Evolutionary conservation across 1,140 invertebrate genomes (phyloP).

Genomic region (Sminthurinus signatus): DNA sequence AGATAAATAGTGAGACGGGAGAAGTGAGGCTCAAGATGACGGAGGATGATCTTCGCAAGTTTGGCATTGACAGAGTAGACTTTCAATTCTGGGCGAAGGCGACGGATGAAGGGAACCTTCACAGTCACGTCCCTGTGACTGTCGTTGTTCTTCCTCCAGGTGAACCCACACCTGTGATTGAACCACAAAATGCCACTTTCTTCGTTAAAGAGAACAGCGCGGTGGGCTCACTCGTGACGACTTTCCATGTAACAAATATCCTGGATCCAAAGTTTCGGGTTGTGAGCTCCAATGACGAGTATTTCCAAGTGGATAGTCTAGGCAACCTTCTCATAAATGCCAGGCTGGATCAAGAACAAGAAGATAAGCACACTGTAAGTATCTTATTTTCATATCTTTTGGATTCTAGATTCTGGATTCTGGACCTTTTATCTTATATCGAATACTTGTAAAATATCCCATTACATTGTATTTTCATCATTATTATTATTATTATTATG

Average conservation of each 20-base stretch:
- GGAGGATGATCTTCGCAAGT: constrained; percentile 25
- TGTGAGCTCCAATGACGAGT: constrained; percentile 39
- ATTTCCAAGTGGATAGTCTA: constrained; percentile 37
- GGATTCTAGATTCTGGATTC: too few relatives aligned
- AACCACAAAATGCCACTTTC: constrained; percentile 41
- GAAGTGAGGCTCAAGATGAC: constrained; percentile 33
- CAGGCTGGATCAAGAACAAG: constrained; percentile 37
- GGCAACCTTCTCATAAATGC: constrained; percentile 38
- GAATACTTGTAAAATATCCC: too few relatives aligned
- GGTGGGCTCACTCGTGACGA: constrained; percentile 39
- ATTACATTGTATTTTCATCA: not conserved
- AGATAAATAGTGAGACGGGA: constrained; percentile 39
- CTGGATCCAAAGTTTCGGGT: constrained; percentile 34
- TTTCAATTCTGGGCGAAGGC: constrained; percentile 40
- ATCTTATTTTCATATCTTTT: constrained; percentile 5
- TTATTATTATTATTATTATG: not conserved
- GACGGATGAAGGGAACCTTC: constrained; percentile 37
- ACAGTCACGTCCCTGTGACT: constrained; percentile 38
- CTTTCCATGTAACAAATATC: constrained; percentile 39
- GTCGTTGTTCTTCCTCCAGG: constrained; percentile 35
- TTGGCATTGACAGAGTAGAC: constrained; percentile 31
- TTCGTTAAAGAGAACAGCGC: constrained; percentile 39
- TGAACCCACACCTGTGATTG: constrained; percentile 34
- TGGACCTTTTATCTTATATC: too few relatives aligned
- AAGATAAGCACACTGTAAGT: constrained; percentile 39